Percentiles rank a stretch among this genome's conserved stretches.
Evolutionary conservation across 2,113 vertebrate species (phyloP).

Genomic region (Puffinus mauretanicus): DNA sequence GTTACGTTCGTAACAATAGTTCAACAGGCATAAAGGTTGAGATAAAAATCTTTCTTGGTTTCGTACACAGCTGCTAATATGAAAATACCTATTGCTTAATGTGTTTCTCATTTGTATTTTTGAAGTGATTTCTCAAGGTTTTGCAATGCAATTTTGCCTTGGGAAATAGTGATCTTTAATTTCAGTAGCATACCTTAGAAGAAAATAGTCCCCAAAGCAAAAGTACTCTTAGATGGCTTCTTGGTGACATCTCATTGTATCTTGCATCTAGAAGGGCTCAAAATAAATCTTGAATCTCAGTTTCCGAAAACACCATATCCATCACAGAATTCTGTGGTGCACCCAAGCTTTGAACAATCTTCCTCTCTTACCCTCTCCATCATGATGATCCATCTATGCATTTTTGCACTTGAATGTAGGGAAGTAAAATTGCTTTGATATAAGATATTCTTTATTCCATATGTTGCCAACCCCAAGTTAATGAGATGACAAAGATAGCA

Average conservation of each 20-base stretch:
- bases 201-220: background rate
- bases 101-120: constrained; percentile 26
- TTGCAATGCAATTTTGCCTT: constrained; percentile 47
- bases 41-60: constrained; percentile 36
- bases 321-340: background rate
- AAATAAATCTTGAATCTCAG: background rate
- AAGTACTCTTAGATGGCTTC: background rate
- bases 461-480: background rate
- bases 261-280: background rate
- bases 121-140: constrained; percentile 51
- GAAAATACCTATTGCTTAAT: constrained; percentile 43
- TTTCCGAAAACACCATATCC: background rate
- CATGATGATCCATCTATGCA: background rate
- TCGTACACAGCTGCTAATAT: background rate
- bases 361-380: background rate
- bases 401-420: background rate
- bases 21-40: background rate
- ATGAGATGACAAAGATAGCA: background rate
- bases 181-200: constrained; percentile 17
- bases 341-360: accelerated
- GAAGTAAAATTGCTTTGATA: background rate
- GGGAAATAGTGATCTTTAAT: background rate
- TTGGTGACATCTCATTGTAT: background rate
- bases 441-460: background rate
- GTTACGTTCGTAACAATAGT: background rate